These are phyloP conservation scores for Vanessa cardui DNA, from an alignment of 2,888 invertebrate genomes.

Conservation along the genomic window DNA sequence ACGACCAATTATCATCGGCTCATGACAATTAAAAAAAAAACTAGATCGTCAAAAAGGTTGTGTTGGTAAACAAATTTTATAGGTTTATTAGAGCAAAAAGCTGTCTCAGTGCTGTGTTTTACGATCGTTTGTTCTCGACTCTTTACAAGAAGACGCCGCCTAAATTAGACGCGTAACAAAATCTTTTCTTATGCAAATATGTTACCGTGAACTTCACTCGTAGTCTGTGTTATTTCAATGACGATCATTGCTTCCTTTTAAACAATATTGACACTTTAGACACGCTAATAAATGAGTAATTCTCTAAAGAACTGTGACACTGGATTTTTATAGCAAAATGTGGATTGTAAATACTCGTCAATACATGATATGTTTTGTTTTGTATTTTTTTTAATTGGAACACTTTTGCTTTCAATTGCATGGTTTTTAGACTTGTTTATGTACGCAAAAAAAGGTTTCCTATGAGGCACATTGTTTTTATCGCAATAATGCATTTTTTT, in stretches of 20 bases:
- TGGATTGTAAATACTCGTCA: constrained; percentile 10
- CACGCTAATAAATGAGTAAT: constrained; percentile 28
- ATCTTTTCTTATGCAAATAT: constrained; percentile 77
- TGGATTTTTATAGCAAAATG: constrained; percentile 12
- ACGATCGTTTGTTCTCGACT: constrained; percentile 52
- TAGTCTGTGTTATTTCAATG: constrained; percentile 61
- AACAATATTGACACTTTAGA: constrained; percentile 38
- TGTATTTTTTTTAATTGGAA: constrained; percentile 8
- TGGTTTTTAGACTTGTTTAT: constrained; percentile 2
- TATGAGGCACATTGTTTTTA: neutral
- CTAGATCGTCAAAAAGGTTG: constrained; percentile 37
- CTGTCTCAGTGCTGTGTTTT: constrained; percentile 50
- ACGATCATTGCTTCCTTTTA: constrained; percentile 57
- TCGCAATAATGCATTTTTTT: too few species aligned
- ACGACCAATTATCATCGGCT: constrained; percentile 54
- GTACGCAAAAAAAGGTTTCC: neutral
- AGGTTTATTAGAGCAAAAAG: constrained; percentile 76
- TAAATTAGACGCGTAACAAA: constrained; percentile 61
- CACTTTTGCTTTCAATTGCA: constrained; percentile 17
- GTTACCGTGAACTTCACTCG: constrained; percentile 73
- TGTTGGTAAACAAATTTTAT: constrained; percentile 50
- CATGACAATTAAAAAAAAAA: constrained; percentile 32
- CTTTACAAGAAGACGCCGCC: constrained; percentile 23
- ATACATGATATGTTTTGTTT: constrained; percentile 3
- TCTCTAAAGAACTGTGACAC: constrained; percentile 11